Percentiles rank a stretch among this genome's conserved stretches.
Conservation (phyloP, 2,888 invertebrate genomes). For the Heliconius aoede region DNA sequence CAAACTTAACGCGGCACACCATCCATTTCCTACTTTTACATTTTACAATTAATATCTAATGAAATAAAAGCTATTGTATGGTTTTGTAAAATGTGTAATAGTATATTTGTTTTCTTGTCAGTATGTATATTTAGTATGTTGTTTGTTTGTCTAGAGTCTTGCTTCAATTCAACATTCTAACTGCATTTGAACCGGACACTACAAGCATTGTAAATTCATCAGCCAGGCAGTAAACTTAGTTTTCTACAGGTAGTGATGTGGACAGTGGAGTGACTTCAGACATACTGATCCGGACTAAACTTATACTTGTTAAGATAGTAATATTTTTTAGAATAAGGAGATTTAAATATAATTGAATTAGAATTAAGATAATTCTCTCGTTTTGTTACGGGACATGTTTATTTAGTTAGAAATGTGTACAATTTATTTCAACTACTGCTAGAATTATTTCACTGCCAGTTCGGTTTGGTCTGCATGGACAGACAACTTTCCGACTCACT, state of each 20-base stretch:
- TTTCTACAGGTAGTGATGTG: constrained; percentile 74
- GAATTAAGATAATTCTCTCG: constrained; percentile 74
- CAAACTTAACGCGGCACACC: neutral
- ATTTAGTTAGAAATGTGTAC: constrained; percentile 64
- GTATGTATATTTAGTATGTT: no score
- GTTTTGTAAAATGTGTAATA: no score
- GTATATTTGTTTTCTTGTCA: no score
- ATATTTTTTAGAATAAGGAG: constrained; percentile 75
- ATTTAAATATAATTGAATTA: constrained; percentile 78
- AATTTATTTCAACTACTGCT: constrained; percentile 47
- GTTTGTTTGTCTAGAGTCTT: constrained; percentile 54
- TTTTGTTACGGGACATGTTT: constrained; percentile 69
- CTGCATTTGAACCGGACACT: constrained; percentile 76
- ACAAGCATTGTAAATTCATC: constrained; percentile 69
- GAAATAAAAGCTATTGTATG: neutral
- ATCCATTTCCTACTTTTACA: neutral
- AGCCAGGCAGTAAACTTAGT: constrained; percentile 70
- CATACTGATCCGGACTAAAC: constrained; percentile 76
- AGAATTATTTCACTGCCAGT: constrained; percentile 61
- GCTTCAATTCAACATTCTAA: constrained; percentile 60
- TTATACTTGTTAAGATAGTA: constrained; percentile 73
- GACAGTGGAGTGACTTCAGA: constrained; percentile 75
- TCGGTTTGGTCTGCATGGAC: neutral
- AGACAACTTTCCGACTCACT: neutral
- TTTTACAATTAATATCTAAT: neutral